Evolutionary conservation across 1,140 invertebrate species (phyloP).

Genomic region (Centruroides sculpturatus): DNA sequence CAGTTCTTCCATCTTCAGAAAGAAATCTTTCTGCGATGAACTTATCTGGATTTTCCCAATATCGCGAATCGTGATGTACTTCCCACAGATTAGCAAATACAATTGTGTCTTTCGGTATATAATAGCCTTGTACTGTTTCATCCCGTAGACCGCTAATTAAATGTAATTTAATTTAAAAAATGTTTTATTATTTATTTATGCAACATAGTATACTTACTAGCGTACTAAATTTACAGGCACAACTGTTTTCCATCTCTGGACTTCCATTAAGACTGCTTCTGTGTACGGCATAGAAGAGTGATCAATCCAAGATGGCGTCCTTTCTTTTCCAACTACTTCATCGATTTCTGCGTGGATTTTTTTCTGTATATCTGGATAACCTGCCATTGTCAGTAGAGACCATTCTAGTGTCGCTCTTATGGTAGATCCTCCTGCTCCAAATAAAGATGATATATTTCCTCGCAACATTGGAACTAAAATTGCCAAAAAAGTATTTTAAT

Average conservation of each 20-base stretch:
- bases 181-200: too few species aligned
- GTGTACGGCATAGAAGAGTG: slow-evolving; percentile 20
- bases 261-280: slow-evolving; percentile 22
- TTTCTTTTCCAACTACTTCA: slow-evolving; percentile 20
- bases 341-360: slow-evolving; percentile 25
- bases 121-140: background rate
- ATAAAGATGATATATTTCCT: slow-evolving; percentile 19
- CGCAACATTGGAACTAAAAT: slow-evolving; percentile 8
- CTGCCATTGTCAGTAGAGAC: slow-evolving; percentile 23
- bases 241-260: slow-evolving; percentile 20
- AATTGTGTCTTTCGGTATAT: slow-evolving; percentile 23
- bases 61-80: slow-evolving; percentile 45
- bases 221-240: slow-evolving; percentile 17
- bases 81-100: slow-evolving; percentile 50
- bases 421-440: slow-evolving; percentile 26
- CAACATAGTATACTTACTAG: slow-evolving; percentile 2
- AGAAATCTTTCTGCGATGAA: slow-evolving; percentile 52
- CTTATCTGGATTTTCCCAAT: slow-evolving; percentile 50
- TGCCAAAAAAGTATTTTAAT: background rate
- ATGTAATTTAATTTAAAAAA: too few species aligned
- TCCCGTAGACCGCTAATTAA: too few species aligned
- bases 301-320: slow-evolving; percentile 18
- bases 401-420: slow-evolving; percentile 26
- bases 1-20: slow-evolving; percentile 16
- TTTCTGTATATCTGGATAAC: slow-evolving; percentile 27